Evolutionary conservation across 2,113 vertebrate species (phyloP).

Genomic region (Oenanthe melanoleuca): DNA sequence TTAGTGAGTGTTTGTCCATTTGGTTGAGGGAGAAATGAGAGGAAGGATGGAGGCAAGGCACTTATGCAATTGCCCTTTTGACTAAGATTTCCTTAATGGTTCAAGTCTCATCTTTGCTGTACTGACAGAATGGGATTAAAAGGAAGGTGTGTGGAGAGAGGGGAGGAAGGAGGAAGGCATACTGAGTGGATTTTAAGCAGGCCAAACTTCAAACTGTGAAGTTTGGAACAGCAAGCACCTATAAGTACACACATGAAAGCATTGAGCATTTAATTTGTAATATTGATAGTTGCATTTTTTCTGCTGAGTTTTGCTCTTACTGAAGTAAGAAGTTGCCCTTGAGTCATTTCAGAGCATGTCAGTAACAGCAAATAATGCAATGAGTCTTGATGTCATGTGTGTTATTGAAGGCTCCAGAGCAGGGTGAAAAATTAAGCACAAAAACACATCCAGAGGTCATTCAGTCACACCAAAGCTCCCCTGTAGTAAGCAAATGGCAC

Average conservation of each 20-base stretch:
- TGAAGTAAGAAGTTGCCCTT: background rate
- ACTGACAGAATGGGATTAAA: background rate
- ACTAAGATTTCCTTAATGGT: background rate
- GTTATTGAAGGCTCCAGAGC: background rate
- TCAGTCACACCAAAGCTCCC: background rate
- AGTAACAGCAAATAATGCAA: background rate
- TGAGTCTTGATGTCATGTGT: background rate
- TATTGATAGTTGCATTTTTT: background rate
- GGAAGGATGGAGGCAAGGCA: background rate
- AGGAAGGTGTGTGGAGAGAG: background rate
- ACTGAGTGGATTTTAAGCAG: background rate
- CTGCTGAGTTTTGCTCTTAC: background rate
- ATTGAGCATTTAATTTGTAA: background rate
- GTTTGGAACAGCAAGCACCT: background rate
- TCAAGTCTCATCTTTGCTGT: background rate
- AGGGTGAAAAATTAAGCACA: background rate
- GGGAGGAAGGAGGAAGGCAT: background rate
- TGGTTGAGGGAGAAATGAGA: background rate
- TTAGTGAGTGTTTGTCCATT: no score
- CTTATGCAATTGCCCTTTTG: background rate
- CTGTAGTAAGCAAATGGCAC: accelerated
- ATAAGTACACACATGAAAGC: accelerated
- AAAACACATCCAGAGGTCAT: background rate
- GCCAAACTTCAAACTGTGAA: background rate
- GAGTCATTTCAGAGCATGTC: background rate